A percentile compares a stretch with the other conserved stretches of the same genome.
phyloP scores from a whole-genome alignment of 2,888 invertebrate genomes.

The Antheraea assamensis region DNA sequence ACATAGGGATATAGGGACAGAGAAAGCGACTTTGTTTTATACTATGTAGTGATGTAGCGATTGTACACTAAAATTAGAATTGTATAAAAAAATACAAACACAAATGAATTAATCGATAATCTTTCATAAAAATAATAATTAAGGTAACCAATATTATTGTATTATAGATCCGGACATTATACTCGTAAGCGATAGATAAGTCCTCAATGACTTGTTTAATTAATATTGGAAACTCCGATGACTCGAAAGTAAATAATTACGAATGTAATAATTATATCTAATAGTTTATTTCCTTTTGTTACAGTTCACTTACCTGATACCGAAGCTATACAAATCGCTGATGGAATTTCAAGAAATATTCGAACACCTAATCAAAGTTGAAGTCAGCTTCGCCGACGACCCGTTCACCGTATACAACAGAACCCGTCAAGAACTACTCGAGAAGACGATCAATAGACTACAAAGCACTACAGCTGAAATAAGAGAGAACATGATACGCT shows the following conservation, averaged over 20 bases:
- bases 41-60: not conserved
- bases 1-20: too few species aligned
- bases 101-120: not conserved
- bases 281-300: conserved; percentile 52
- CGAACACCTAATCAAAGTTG: conserved; percentile 57
- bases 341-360: conserved; percentile 67
- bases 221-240: conserved; percentile 6
- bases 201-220: conserved; percentile 12
- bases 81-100: not conserved
- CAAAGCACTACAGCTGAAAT: conserved; percentile 83
- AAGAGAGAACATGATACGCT: conserved; percentile 65
- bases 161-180: conserved; percentile 13
- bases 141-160: conserved; percentile 3
- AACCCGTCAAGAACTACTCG: conserved; percentile 65
- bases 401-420: conserved; percentile 68
- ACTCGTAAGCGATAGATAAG: not conserved
- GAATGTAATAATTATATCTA: not conserved
- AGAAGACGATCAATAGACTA: conserved; percentile 67
- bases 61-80: not conserved
- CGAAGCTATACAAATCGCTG: conserved; percentile 79
- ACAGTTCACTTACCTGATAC: conserved; percentile 81
- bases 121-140: not conserved
- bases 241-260: not conserved
- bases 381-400: conserved; percentile 67
- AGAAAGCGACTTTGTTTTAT: too few species aligned